Conservation (phyloP, 2,797 vertebrate species). For the Harpagifer antarcticus region DNA sequence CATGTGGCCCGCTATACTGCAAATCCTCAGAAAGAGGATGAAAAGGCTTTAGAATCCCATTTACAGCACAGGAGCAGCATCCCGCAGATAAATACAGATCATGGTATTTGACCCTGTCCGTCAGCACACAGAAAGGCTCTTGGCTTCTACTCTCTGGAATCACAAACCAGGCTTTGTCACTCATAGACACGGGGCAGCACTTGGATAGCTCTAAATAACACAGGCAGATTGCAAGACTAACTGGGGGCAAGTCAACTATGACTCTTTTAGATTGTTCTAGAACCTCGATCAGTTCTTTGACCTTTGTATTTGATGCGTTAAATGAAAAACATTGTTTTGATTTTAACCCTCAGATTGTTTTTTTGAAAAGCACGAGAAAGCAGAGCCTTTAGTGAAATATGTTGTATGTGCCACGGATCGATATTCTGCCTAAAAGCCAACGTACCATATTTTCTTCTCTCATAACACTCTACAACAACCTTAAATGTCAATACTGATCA, state of each 20-base stretch:
- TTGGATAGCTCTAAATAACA: conserved; percentile 72
- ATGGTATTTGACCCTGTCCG: conserved; percentile 84
- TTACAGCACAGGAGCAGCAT: conserved; percentile 81
- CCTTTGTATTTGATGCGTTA: conserved; percentile 49
- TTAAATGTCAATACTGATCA: conserved; percentile 76
- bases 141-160: conserved; percentile 49
- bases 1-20: conserved; percentile 80
- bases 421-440: conserved; percentile 54
- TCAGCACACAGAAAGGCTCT: conserved; percentile 69
- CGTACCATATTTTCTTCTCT: conserved; percentile 50
- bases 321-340: conserved; percentile 34
- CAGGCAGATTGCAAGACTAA: conserved; percentile 43
- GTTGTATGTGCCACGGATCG: conserved; percentile 42
- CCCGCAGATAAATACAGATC: conserved; percentile 84
- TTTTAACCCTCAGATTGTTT: conserved; percentile 18
- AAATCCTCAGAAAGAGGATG: conserved; percentile 85
- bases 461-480: conserved; percentile 61
- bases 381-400: conserved; percentile 31
- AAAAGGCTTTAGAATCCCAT: conserved; percentile 85
- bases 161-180: conserved; percentile 68
- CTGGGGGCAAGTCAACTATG: conserved; percentile 62
- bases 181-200: conserved; percentile 63
- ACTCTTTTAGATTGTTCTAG: conserved; percentile 35
- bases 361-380: conserved; percentile 17
- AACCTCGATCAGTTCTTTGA: conserved; percentile 40